phyloP scores from a whole-genome alignment of 2,113 vertebrate genomes.

The Barbus barbus region DNA sequence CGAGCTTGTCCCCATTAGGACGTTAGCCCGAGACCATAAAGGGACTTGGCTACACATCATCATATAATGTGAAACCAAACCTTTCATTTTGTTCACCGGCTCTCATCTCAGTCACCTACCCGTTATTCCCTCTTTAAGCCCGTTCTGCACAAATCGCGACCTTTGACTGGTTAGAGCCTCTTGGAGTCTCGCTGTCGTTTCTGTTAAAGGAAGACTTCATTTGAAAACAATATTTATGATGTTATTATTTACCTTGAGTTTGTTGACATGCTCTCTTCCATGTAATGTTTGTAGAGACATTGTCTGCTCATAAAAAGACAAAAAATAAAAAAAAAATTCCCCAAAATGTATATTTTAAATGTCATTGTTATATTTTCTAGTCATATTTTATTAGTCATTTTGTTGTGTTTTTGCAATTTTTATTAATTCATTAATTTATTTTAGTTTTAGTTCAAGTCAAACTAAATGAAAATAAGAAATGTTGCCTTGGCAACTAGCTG shows the following conservation, averaged over 20 bases:
- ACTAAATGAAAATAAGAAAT: neutral
- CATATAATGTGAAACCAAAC: slow-evolving; percentile 93
- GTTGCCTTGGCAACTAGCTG: neutral
- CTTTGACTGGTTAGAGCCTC: slow-evolving; percentile 6
- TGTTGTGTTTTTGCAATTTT: neutral
- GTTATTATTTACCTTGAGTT: neutral
- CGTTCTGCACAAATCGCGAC: slow-evolving; percentile 66
- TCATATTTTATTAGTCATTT: neutral
- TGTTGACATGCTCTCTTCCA: neutral
- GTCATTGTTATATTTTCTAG: neutral
- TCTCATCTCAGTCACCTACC: slow-evolving; percentile 62
- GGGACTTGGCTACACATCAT: slow-evolving; percentile 95
- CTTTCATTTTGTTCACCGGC: slow-evolving; percentile 82
- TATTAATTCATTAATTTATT: neutral
- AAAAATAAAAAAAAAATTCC: neutral
- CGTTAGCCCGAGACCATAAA: slow-evolving; percentile 95
- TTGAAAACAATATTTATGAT: neutral
- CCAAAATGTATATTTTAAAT: neutral
- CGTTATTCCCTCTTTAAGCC: slow-evolving; percentile 70
- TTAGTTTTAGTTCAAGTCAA: neutral
- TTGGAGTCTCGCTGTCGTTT: slow-evolving; percentile 75
- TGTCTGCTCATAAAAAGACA: neutral
- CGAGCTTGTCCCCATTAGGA: slow-evolving; percentile 99
- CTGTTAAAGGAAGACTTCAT: slow-evolving; percentile 43
- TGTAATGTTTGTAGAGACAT: neutral